These are phyloP conservation scores for Fissipunctia ypsillon DNA, from an alignment of 2,888 invertebrate genomes.

Conservation along the genomic window DNA sequence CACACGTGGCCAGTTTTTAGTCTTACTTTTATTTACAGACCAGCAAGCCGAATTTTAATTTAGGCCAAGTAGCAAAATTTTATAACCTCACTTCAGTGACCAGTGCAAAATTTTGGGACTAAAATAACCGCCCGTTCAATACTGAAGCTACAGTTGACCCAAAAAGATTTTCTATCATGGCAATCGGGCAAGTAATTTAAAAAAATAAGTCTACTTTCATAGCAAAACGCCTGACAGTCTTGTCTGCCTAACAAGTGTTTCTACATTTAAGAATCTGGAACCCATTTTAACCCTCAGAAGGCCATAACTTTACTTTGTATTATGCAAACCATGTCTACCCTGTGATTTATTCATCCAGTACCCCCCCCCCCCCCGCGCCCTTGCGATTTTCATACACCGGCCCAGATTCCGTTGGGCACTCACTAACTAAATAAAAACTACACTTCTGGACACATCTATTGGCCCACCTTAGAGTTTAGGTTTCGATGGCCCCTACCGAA, in stretches of 20 bases:
- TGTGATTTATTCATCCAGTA: conserved; percentile 43
- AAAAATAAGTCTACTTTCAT: neutral
- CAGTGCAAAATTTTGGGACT: neutral
- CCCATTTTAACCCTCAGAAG: conserved; percentile 3
- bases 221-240: neutral
- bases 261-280: conserved; percentile 14
- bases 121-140: neutral
- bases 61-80: too few species aligned
- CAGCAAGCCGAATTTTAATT: neutral
- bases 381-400: conserved; percentile 10
- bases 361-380: too few species aligned
- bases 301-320: conserved; percentile 44
- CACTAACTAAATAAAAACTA: neutral
- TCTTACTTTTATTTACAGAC: too few species aligned
- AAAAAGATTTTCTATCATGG: neutral
- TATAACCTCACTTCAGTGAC: too few species aligned
- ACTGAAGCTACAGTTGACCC: neutral
- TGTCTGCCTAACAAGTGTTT: conserved; percentile 13
- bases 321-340: conserved; percentile 43
- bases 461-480: too few species aligned
- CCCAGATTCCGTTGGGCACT: neutral
- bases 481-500: too few species aligned
- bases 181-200: conserved; percentile 1
- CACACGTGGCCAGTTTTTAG: too few species aligned
- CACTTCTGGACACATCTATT: too few species aligned